Conservation (phyloP, 2,888 invertebrate species). For the Ectemnius continuus region DNA sequence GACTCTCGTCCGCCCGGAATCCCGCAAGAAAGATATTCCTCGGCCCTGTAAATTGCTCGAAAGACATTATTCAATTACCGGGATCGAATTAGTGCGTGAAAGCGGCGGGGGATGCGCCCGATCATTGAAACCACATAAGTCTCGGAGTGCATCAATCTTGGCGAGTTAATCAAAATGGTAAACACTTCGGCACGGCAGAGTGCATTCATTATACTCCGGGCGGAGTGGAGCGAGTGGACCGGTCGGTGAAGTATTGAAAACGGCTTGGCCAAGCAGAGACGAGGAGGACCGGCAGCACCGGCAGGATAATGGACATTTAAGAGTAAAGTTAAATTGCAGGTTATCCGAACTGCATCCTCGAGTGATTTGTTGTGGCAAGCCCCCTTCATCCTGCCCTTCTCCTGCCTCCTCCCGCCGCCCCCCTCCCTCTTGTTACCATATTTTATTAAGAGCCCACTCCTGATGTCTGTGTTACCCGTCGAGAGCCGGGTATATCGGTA, state of each 20-base stretch:
- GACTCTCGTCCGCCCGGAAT: too few relatives aligned
- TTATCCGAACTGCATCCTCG: conserved; percentile 19
- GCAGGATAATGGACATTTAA: conserved; percentile 38
- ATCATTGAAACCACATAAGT: neutral
- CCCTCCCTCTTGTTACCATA: neutral
- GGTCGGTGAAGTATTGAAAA: conserved; percentile 41
- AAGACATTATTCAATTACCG: neutral
- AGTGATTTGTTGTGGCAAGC: conserved; percentile 32
- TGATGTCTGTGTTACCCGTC: conserved; percentile 2
- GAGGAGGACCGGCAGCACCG: neutral
- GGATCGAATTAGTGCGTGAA: neutral
- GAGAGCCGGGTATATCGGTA: too few relatives aligned
- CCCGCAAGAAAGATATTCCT: neutral
- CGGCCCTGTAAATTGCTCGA: too few relatives aligned
- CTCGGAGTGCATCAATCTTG: conserved; percentile 4
- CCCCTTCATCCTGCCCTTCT: conserved; percentile 23
- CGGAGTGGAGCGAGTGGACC: neutral
- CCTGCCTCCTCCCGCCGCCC: neutral
- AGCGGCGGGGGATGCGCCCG: neutral
- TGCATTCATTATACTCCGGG: conserved; percentile 22
- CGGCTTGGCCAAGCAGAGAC: conserved; percentile 14
- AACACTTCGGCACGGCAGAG: conserved; percentile 36
- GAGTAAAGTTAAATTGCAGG: conserved; percentile 42
- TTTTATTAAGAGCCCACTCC: conserved; percentile 18
- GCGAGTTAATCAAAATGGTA: conserved; percentile 36